Base-by-base conservation (phyloP, 2,113 vertebrate genomes). In the Lagenorhynchus albirostris region DNA sequence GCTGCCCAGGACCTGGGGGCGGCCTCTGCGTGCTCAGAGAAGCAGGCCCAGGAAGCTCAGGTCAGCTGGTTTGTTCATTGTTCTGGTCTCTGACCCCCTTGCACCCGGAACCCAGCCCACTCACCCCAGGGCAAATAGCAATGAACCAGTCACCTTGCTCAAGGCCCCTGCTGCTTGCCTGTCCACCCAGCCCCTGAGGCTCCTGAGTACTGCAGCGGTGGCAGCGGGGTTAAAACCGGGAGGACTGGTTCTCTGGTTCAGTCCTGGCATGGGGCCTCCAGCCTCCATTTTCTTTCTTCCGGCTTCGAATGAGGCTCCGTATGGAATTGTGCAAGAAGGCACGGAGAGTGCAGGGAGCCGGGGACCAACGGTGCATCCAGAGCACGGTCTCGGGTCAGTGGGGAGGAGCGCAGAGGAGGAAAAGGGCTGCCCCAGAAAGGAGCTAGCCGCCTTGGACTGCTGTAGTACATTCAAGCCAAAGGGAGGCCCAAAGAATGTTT, bases 241-340 rank as follows among this genome's bases (percentile, higher is more conserved):
- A 97, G 36, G 89, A 98, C 98, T 88, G 87, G 97, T 98, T 97
- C 93, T 93, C 76, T 73, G 76, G 31, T 85, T 70, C 79, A 63
- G 94, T 93, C 67, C 94, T 53, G 29, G 86, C 93, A 80, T 80
- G 63, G 94, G 76, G n/a, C 67, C 91, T 97, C 81, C 80, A 90
- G 60, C 87, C 53, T 97, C 83, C 92, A 95, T 95, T 86, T 96
- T 82, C 76, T 97, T 87, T 95, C 80, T 92, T 94, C 85, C 31
- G 31, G 70, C 81, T 93, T 95, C 53, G 9, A 47, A 82, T 79
- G 89, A 94, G 58, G n/a, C 23, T 90, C 65, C 92, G 4, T 12
- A 18, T 36, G 67, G 82, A 88, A 76, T n/a, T 89, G 70, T 26
- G n/a, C 73, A 84, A 31, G 68, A 89, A 95, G 71, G 81, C 6